Evolutionary conservation across 2,888 invertebrate species (phyloP).

Genomic region (Oxycera nigricornis): DNA sequence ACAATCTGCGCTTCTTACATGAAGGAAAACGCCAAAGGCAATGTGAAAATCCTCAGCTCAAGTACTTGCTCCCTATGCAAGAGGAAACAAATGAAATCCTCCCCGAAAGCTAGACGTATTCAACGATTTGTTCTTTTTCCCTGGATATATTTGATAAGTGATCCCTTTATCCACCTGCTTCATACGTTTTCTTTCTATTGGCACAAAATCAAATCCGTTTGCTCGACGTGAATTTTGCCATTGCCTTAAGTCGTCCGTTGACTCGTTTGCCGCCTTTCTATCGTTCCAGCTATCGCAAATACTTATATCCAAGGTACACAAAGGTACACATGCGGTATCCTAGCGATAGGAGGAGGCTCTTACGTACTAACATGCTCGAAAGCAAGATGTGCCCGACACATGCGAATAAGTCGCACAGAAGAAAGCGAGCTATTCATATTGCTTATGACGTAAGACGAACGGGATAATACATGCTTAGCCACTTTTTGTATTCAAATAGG

Average conservation of each 20-base stretch:
- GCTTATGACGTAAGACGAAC: slow-evolving; percentile 32
- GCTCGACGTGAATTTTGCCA: slow-evolving; percentile 12
- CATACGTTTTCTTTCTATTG: slow-evolving; percentile 39
- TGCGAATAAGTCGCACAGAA: slow-evolving; percentile 27
- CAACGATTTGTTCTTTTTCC: slow-evolving; percentile 28
- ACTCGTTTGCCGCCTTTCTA: neutral
- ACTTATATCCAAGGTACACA: neutral
- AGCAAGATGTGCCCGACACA: slow-evolving; percentile 24
- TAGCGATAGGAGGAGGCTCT: slow-evolving; percentile 23
- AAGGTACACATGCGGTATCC: neutral
- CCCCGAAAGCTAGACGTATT: slow-evolving; percentile 29
- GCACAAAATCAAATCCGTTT: slow-evolving; percentile 36
- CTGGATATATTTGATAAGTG: slow-evolving; percentile 36
- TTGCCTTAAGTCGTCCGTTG: neutral
- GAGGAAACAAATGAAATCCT: slow-evolving; percentile 30
- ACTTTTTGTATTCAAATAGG: slow-evolving; percentile 33
- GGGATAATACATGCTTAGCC: slow-evolving; percentile 39
- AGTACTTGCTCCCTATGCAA: slow-evolving; percentile 21
- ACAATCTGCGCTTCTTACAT: slow-evolving; percentile 14
- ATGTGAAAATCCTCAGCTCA: neutral
- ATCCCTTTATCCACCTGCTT: slow-evolving; percentile 40
- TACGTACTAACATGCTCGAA: neutral
- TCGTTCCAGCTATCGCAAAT: neutral
- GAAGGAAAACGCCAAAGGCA: neutral
- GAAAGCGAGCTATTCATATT: slow-evolving; percentile 23